phyloP scores from a whole-genome alignment of 2,113 vertebrate species.

The Geococcyx californianus region DNA sequence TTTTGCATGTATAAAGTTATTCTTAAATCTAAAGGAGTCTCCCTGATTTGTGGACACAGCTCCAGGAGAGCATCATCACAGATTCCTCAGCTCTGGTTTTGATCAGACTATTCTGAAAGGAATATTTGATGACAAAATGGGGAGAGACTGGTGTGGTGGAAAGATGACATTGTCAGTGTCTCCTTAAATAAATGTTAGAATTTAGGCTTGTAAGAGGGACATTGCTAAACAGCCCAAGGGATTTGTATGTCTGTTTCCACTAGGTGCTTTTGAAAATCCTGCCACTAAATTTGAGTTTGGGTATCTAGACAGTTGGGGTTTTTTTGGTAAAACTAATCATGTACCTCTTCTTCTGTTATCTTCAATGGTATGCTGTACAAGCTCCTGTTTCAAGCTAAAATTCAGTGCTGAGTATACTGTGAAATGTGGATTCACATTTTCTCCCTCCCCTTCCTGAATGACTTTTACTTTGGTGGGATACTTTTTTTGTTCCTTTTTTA shows the following conservation, averaged over 20 bases:
- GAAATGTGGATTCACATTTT: constrained; percentile 18
- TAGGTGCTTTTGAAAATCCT: constrained; percentile 16
- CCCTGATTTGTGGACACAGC: neutral
- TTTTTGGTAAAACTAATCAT: neutral
- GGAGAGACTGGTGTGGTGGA: neutral
- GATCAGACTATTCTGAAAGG: neutral
- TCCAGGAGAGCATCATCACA: constrained; percentile 62
- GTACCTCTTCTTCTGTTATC: neutral
- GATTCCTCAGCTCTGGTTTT: constrained; percentile 29
- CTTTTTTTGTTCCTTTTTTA: neutral
- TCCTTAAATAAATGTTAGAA: neutral
- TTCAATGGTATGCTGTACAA: neutral
- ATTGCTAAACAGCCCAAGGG: neutral
- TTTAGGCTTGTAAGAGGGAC: neutral
- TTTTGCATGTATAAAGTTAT: constrained; percentile 65
- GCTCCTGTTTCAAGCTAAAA: neutral
- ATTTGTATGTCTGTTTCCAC: neutral
- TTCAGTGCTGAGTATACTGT: neutral
- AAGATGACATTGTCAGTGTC: neutral
- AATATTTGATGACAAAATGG: neutral
- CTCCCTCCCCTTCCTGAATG: neutral
- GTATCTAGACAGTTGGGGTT: neutral
- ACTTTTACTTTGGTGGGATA: neutral
- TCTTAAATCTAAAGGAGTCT: constrained; percentile 60
- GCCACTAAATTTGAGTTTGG: neutral